A percentile compares a stretch with the other conserved stretches of the same genome.
Conservation (phyloP, 2,888 invertebrate species). For the Portevinia maculata region DNA sequence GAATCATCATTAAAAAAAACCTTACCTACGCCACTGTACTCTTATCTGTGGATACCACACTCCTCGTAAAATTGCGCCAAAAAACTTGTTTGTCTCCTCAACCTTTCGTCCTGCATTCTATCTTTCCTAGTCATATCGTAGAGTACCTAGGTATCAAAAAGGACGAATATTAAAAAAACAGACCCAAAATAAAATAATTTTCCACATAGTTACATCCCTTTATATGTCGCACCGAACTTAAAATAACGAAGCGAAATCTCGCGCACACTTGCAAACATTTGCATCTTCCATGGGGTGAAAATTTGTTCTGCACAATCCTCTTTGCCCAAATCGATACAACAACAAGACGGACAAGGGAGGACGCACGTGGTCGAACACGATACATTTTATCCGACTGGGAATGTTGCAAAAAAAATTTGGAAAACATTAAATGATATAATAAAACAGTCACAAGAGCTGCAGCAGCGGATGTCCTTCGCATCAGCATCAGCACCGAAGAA, state of each 20-base stretch:
- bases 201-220: conserved; percentile 60
- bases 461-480: conserved; percentile 52
- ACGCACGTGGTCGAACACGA: conserved; percentile 67
- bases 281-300: conserved; percentile 44
- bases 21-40: conserved; percentile 40
- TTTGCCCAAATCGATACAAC: conserved; percentile 51
- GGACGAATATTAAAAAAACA: not conserved
- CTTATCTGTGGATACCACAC: conserved; percentile 42
- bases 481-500: conserved; percentile 13
- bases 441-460: conserved; percentile 60
- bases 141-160: not conserved
- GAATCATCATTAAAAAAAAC: too few species aligned
- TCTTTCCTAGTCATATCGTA: conserved; percentile 2
- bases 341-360: conserved; percentile 34
- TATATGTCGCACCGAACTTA: conserved; percentile 38
- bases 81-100: conserved; percentile 24
- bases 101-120: conserved; percentile 31
- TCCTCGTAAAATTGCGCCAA: conserved; percentile 41
- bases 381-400: conserved; percentile 56
- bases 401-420: conserved; percentile 15
- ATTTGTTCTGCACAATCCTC: conserved; percentile 47
- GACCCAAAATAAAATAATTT: conserved; percentile 56
- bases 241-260: conserved; percentile 17
- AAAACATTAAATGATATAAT: conserved; percentile 53
- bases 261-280: conserved; percentile 32